These are phyloP conservation scores for Mallotus villosus DNA, from an alignment of 2,797 vertebrate genomes.

Conservation along the genomic window DNA sequence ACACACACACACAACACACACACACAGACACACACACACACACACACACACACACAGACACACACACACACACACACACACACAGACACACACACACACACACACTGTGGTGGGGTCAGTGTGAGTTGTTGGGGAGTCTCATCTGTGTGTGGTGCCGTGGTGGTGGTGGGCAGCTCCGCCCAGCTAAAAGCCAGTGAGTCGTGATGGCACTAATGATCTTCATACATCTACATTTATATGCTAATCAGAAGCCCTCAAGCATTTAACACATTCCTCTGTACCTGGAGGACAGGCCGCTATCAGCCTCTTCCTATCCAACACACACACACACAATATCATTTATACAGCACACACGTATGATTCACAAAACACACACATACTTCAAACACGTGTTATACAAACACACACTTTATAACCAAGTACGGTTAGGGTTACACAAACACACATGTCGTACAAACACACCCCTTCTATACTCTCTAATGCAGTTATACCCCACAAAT, in stretches of 20 bases:
- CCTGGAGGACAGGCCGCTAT: constrained; percentile 33
- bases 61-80: too few species aligned
- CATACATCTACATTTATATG: constrained; percentile 82
- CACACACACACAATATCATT: neutral
- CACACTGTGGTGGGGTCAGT: too few species aligned
- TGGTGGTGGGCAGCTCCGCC: constrained; percentile 37
- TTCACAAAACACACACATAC: constrained; percentile 20
- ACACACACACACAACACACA: too few species aligned
- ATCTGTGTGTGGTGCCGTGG: too few species aligned
- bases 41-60: too few species aligned
- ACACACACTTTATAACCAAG: too few species aligned
- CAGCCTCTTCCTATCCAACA: neutral
- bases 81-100: too few species aligned
- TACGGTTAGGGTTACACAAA: neutral
- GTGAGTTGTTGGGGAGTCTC: too few species aligned
- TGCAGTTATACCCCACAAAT: neutral
- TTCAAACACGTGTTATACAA: too few species aligned
- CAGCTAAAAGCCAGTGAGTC: constrained; percentile 81
- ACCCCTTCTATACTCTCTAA: neutral
- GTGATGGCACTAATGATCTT: constrained; percentile 79
- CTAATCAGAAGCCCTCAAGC: constrained; percentile 75
- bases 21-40: too few species aligned
- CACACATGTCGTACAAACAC: constrained; percentile 30
- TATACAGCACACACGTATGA: constrained; percentile 3
- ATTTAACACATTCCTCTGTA: constrained; percentile 76